Evolutionary conservation across 1,140 invertebrate species (phyloP), one percentile per base, ranked within the genome.

Genomic region (Megathymus violae): DNA sequence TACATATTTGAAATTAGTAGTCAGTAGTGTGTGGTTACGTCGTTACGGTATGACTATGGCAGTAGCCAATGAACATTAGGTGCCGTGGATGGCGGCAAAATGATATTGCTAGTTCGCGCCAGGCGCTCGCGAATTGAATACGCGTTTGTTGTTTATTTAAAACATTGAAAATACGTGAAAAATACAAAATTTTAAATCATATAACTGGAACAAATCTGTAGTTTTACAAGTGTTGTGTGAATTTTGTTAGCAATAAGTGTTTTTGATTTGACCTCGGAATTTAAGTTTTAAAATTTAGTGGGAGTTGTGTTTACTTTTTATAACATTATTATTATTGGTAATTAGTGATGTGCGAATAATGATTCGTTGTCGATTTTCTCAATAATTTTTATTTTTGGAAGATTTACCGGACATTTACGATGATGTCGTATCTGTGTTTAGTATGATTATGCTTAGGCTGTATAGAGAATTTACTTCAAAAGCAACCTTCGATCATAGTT

Each of bases 41-140:
- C 22, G n/a, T n/a, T n/a, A n/a, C n/a, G n/a, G n/a, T n/a, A n/a
- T n/a, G n/a, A n/a, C n/a, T n/a, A n/a, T 9, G 4, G 27, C 9
- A 7, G 2, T 11, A 27, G 6, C 16, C 22, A 48, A 48, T 48
- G 0, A 13, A 31, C 27, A 31, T 9, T 47, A 5, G 43, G 16
- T 63, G 66, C 51, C 60, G 63, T 60, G 60, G 54, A 63, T 60
- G 66, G 66, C 61, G 61, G 60, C 54, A 68, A 68, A 54, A 69
- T 71, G 63, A 69, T 71, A 46, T 62, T 25, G 4, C 9, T 31
- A 31, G 27, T 31, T 31, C 27, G 27, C 9, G 27, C 27, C 27
- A 7, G 7, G 27, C 27, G 27, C 9, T 9, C 27, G 27, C 27
- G 27, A 31, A 31, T 31, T 7, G 27, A 31, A 31, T 9, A 31